Conservation (phyloP, 1,140 invertebrate genomes). For the Hyposmocoma kahamanoa region DNA sequence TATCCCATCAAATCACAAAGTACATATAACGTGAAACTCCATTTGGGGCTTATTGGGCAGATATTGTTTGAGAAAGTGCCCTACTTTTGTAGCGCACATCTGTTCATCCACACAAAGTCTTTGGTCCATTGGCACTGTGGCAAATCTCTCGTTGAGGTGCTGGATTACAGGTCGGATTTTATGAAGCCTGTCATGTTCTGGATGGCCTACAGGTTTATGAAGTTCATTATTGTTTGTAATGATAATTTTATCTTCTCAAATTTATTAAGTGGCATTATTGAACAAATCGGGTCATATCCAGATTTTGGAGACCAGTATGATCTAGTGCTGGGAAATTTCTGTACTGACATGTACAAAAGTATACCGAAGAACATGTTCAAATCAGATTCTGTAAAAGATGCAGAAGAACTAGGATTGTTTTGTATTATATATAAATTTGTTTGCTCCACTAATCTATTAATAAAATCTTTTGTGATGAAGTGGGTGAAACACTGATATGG, state of each 20-base stretch:
- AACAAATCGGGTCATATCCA: conserved; percentile 23
- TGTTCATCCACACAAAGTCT: conserved; percentile 39
- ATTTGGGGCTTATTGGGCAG: conserved; percentile 44
- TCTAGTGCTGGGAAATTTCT: conserved; percentile 21
- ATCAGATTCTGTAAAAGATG: not conserved
- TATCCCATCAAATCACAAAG: conserved; percentile 32
- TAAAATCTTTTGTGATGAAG: not conserved
- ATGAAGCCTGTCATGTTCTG: conserved; percentile 29
- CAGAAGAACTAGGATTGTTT: not conserved
- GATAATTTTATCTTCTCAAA: conserved; percentile 26
- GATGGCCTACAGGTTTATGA: conserved; percentile 22
- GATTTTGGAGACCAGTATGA: conserved; percentile 25
- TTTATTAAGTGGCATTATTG: conserved; percentile 25
- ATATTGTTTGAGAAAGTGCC: conserved; percentile 37
- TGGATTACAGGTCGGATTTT: conserved; percentile 34
- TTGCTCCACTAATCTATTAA: not conserved
- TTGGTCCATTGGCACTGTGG: conserved; percentile 30
- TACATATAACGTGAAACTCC: conserved; percentile 47
- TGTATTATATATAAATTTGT: not conserved
- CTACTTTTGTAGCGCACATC: conserved; percentile 37
- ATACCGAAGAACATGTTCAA: not conserved
- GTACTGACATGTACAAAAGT: conserved; percentile 26
- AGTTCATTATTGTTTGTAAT: conserved; percentile 30
- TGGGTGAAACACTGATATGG: not conserved
- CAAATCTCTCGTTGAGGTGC: conserved; percentile 30